Evolutionary conservation across 2,888 invertebrate genomes (phyloP).

Genomic region (Drosophila nigritarsus): DNA sequence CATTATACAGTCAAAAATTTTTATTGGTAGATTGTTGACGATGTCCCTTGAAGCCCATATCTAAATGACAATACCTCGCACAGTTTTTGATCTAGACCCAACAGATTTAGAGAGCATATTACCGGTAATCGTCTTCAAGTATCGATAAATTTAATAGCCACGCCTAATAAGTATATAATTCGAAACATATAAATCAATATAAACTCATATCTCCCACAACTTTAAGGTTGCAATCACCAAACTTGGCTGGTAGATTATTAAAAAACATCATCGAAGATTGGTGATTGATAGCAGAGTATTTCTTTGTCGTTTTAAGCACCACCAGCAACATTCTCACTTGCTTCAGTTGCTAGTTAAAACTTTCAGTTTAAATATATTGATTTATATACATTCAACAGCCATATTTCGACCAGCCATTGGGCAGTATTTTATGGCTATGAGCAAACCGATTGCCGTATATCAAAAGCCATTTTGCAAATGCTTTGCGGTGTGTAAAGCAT

Average conservation of each 20-base stretch:
- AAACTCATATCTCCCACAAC: background rate
- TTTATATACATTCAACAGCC: slow-evolving; percentile 23
- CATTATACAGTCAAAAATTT: background rate
- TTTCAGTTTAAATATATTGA: background rate
- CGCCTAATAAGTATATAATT: background rate
- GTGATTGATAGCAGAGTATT: background rate
- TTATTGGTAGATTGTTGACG: background rate
- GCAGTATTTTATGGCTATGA: slow-evolving; percentile 64
- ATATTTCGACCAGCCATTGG: slow-evolving; percentile 50
- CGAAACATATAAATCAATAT: background rate
- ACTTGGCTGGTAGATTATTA: background rate
- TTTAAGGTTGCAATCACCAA: background rate
- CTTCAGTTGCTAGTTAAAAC: background rate
- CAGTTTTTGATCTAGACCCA: background rate
- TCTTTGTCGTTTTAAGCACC: background rate
- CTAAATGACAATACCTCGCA: background rate
- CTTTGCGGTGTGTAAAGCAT: slow-evolving; percentile 64
- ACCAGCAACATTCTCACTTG: background rate
- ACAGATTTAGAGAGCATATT: background rate
- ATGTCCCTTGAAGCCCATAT: background rate
- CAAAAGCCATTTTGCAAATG: slow-evolving; percentile 67
- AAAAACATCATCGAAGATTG: too few species aligned
- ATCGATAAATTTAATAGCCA: background rate
- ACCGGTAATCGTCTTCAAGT: background rate
- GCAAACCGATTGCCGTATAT: slow-evolving; percentile 59